Evolutionary conservation across 2,888 invertebrate species (phyloP).

Genomic region (Orthosia incerta): DNA sequence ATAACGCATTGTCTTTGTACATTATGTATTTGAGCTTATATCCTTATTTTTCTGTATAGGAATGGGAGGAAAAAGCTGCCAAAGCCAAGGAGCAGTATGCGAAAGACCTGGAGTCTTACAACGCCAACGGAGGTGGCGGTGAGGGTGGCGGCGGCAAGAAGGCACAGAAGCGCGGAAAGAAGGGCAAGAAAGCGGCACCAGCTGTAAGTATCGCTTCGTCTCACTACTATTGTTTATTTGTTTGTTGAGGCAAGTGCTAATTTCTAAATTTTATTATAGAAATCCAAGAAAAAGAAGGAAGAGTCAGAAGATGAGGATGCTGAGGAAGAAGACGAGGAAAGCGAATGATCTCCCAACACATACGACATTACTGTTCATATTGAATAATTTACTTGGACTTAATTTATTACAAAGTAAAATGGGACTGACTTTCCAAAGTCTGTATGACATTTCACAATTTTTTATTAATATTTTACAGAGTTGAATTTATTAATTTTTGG

Average conservation of each 20-base stretch:
- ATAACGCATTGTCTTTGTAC: conserved; percentile 39
- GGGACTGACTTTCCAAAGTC: conserved; percentile 90
- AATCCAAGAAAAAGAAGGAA: conserved; percentile 92
- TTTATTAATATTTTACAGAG: conserved; percentile 66
- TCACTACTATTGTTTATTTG: conserved; percentile 2
- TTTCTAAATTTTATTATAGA: conserved; percentile 69
- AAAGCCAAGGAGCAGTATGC: conserved; percentile 97
- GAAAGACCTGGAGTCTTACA: conserved; percentile 97
- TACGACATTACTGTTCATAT: conserved; percentile 88
- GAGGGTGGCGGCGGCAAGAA: conserved; percentile 88
- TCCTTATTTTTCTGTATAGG: conserved; percentile 85
- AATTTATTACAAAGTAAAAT: conserved; percentile 91
- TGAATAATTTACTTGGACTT: conserved; percentile 91
- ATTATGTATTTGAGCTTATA: conserved; percentile 27
- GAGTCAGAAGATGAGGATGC: conserved; percentile 92
- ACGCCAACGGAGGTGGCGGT: conserved; percentile 93
- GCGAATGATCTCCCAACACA: conserved; percentile 91
- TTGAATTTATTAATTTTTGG: conserved; percentile 66
- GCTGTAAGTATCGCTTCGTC: conserved; percentile 79
- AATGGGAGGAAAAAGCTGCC: conserved; percentile 97
- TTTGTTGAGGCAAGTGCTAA: conserved; percentile 23
- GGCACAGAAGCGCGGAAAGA: conserved; percentile 91
- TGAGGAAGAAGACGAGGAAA: conserved; percentile 92
- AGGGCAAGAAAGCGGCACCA: conserved; percentile 87
- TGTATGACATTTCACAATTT: conserved; percentile 76